Base-by-base conservation (phyloP, 2,113 vertebrate species). In the Pantherophis guttatus region DNA sequence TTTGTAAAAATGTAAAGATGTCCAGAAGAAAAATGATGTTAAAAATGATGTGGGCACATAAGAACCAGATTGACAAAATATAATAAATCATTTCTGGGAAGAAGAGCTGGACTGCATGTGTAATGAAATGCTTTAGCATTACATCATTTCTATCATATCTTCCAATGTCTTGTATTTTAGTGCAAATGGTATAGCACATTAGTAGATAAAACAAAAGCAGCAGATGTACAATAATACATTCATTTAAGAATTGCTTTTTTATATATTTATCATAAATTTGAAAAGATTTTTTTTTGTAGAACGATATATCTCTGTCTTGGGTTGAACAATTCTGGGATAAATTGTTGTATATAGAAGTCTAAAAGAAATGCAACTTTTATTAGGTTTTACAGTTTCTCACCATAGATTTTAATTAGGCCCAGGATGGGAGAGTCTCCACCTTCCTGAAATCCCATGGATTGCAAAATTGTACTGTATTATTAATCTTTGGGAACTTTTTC, bases 81-180 rank as follows among this genome's bases (percentile, higher is more conserved):
- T 96, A 98, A 98, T 98, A 97, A 98, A 98, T 97, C 97, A 96
- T 94, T 97, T 94, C 97, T 95, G 94, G 94, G 95, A 96, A 97
- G 97, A 95, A 96, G 96, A 97, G 94, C 96, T 94, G 96, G 97
- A 97, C 96, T 97, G 97, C 96, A 98, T 98, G 93, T 97, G 94
- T 97, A 98, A 98, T 98, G 97, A 98, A 97, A 96, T 95, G 94
- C 94, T 98, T 98, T 59, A 95, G 95, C 96, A 98, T 98, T 97
- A 98, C 98, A 97, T 98, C 98, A 86, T 97, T 98, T 98, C 97
- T 98, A 95, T 97, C 98, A 97, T 97, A 97, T 97, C 97, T 98
- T 97, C 96, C 97, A 97, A 92, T 97, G 95, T 95, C 95, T 97
- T 96, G 95, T 96, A 95, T 96, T 98, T 98, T 96, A 96, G 94